A percentile compares a stretch with the other conserved stretches of the same genome.
Evolutionary conservation across 2,113 vertebrate species (phyloP).

Genomic region (Bufo bufo): DNA sequence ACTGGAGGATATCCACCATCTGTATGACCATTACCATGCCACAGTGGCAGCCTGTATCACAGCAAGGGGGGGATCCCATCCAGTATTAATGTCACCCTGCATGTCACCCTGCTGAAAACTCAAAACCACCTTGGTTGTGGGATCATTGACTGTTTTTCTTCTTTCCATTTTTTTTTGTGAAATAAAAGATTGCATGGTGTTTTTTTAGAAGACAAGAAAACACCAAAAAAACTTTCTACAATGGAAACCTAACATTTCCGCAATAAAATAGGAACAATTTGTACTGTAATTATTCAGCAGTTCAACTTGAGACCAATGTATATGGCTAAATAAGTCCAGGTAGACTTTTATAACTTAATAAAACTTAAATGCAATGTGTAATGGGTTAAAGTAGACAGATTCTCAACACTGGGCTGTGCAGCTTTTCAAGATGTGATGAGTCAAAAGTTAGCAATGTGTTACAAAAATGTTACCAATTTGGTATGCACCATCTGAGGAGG

Average conservation of each 20-base stretch:
- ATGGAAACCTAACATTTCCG: not conserved
- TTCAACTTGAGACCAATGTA: not conserved
- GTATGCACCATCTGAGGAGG: conserved; percentile 66
- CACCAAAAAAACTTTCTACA: too few relatives aligned
- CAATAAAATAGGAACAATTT: not conserved
- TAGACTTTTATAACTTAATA: not conserved
- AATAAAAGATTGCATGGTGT: too few relatives aligned
- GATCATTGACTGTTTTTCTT: too few relatives aligned
- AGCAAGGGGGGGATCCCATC: too few relatives aligned
- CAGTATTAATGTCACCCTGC: too few relatives aligned
- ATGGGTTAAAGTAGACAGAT: conserved; percentile 36
- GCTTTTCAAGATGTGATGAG: conserved; percentile 72
- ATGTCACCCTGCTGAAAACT: too few relatives aligned
- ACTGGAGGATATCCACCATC: too few relatives aligned
- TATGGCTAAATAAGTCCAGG: not conserved
- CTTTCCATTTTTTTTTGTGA: too few relatives aligned
- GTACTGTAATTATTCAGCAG: not conserved
- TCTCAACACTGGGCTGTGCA: conserved; percentile 53
- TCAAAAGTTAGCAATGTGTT: conserved; percentile 73
- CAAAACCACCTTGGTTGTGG: too few relatives aligned
- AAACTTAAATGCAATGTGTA: not conserved
- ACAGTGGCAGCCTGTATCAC: too few relatives aligned
- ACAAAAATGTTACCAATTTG: conserved; percentile 70
- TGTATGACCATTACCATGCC: too few relatives aligned
- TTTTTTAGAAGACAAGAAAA: too few relatives aligned